Evolutionary conservation across 1,140 invertebrate genomes (phyloP).

Genomic region (Drosophila orena): DNA sequence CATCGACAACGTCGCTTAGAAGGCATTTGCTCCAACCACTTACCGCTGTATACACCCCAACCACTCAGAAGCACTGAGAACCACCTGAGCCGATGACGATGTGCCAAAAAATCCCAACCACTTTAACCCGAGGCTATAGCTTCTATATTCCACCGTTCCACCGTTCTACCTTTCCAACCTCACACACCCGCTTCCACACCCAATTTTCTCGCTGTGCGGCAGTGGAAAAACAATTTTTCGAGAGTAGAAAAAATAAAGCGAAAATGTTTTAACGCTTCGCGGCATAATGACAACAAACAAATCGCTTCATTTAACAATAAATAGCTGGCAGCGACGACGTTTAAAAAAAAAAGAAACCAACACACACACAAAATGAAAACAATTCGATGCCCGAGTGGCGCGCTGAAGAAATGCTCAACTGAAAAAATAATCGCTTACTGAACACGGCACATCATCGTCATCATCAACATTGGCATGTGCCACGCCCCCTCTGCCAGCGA

Average conservation of each 20-base stretch:
- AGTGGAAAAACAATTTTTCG: slow-evolving; percentile 75
- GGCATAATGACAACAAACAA: slow-evolving; percentile 81
- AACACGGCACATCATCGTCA: slow-evolving; percentile 52
- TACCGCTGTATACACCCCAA: background rate
- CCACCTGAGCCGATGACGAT: slow-evolving; percentile 42
- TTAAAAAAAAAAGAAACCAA: slow-evolving; percentile 60
- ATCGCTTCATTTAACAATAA: slow-evolving; percentile 84
- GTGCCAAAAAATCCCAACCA: slow-evolving; percentile 68
- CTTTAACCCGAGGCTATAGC: slow-evolving; percentile 41
- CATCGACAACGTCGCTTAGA: slow-evolving; percentile 50
- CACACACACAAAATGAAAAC: slow-evolving; percentile 60
- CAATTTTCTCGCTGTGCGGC: slow-evolving; percentile 11
- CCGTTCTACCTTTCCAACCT: background rate
- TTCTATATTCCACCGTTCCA: slow-evolving; percentile 1
- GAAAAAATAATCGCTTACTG: slow-evolving; percentile 83
- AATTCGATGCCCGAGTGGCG: slow-evolving; percentile 46
- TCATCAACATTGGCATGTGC: slow-evolving; percentile 29
- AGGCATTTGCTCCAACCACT: slow-evolving; percentile 25
- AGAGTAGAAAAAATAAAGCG: slow-evolving; percentile 79
- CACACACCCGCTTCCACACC: background rate
- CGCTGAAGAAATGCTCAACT: slow-evolving; percentile 61
- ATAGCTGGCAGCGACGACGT: slow-evolving; percentile 69
- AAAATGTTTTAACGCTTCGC: slow-evolving; percentile 81
- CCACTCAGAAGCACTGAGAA: background rate
- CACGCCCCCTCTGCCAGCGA: slow-evolving; percentile 41